These are phyloP conservation scores for Odocoileus hemionus DNA, from an alignment of 2,113 vertebrate species.

Conservation along the genomic window DNA sequence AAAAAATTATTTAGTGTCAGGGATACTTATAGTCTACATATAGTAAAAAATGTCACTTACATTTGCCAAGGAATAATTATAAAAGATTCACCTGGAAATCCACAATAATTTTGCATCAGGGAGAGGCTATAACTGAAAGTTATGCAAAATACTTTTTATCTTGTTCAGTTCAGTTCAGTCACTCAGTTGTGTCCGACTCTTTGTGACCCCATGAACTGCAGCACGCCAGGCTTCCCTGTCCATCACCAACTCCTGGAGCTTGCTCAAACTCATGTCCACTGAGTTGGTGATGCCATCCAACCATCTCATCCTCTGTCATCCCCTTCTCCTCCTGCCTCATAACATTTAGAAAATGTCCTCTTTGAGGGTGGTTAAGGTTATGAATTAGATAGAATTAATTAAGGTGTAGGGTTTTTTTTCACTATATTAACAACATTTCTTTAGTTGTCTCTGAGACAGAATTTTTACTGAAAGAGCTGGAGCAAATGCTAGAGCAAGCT, in stretches of 20 bases:
- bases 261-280: neutral
- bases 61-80: constrained; percentile 26
- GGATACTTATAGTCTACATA: neutral
- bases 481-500: constrained; percentile 76
- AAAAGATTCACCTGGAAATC: neutral
- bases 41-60: neutral
- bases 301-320: neutral
- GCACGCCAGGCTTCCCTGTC: neutral
- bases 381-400: constrained; percentile 29
- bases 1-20: neutral
- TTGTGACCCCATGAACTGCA: neutral
- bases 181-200: neutral
- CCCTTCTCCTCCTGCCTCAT: neutral
- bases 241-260: neutral
- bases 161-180: neutral
- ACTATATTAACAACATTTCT: constrained; percentile 28
- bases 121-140: neutral
- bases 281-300: neutral
- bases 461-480: constrained; percentile 76
- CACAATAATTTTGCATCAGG: neutral
- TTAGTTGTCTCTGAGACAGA: constrained; percentile 78
- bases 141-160: neutral
- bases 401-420: neutral
- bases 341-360: neutral
- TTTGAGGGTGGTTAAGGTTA: neutral